Percentiles rank a stretch among this genome's conserved stretches.
Conservation (phyloP, 1,140 invertebrate species). For the Colletes latitarsis region DNA sequence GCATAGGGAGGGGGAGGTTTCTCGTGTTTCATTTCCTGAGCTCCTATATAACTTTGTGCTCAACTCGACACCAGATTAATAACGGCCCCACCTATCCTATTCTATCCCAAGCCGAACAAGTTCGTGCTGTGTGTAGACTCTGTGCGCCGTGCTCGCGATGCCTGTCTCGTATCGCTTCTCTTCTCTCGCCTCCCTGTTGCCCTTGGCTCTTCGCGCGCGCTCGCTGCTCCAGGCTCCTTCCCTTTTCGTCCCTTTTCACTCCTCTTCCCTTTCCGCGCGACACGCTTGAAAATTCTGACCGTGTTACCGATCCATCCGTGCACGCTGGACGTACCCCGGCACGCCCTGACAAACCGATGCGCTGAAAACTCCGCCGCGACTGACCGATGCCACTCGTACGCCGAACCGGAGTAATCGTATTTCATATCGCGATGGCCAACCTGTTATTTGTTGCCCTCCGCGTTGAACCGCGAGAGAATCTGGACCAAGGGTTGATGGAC, state of each 20-base stretch:
- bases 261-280: constrained; percentile 52
- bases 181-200: constrained; percentile 34
- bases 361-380: constrained; percentile 63
- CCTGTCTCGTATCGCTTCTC: constrained; percentile 56
- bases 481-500: not conserved
- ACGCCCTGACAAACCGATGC: constrained; percentile 59
- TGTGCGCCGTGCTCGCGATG: constrained; percentile 58
- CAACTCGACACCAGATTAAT: constrained; percentile 82
- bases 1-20: constrained; percentile 72
- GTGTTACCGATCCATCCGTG: constrained; percentile 66
- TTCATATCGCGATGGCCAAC: constrained; percentile 61
- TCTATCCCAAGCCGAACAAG: constrained; percentile 76
- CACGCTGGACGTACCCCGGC: constrained; percentile 33
- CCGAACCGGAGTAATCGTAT: constrained; percentile 68
- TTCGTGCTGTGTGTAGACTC: constrained; percentile 75
- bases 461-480: constrained; percentile 22
- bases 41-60: constrained; percentile 82
- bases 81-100: constrained; percentile 79
- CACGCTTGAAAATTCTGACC: constrained; percentile 73
- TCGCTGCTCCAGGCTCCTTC: constrained; percentile 46
- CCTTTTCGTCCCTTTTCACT: constrained; percentile 49
- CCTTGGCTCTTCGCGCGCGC: not conserved
- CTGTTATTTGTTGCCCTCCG: constrained; percentile 55
- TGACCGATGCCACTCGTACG: constrained; percentile 66
- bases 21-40: constrained; percentile 82